These are phyloP conservation scores for Sarcophaga carnaria DNA, from an alignment of 2,888 invertebrate species.

Conservation along the genomic window DNA sequence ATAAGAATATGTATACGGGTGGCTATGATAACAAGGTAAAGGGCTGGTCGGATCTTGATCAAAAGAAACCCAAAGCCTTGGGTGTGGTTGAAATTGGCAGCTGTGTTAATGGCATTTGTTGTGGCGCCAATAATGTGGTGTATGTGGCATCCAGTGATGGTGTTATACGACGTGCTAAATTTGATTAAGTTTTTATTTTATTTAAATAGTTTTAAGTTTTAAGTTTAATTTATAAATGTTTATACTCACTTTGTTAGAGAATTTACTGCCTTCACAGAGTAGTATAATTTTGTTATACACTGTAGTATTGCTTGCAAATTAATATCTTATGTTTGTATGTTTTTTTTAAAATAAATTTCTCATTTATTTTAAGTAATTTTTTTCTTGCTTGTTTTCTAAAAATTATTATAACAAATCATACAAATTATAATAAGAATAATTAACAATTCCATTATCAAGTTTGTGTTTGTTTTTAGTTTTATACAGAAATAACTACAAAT, in stretches of 20 bases:
- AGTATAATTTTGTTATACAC: not conserved
- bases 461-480: conserved; percentile 2
- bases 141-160: conserved; percentile 79
- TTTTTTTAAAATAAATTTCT: conserved; percentile 19
- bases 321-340: not conserved
- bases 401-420: conserved; percentile 35
- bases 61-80: conserved; percentile 72
- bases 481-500: conserved; percentile 29
- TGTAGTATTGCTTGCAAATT: not conserved
- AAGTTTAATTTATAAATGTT: not conserved
- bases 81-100: conserved; percentile 78
- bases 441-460: conserved; percentile 50
- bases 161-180: conserved; percentile 75
- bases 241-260: no score
- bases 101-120: conserved; percentile 78
- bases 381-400: conserved; percentile 38
- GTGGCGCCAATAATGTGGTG: conserved; percentile 74
- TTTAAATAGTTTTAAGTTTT: conserved; percentile 3
- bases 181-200: conserved; percentile 68
- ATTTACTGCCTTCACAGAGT: no score
- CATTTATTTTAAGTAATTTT: conserved; percentile 31
- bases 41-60: conserved; percentile 78
- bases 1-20: conserved; percentile 77
- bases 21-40: conserved; percentile 81
- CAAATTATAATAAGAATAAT: conserved; percentile 21